These are phyloP conservation scores for Micromesistius poutassou DNA, from an alignment of 2,797 vertebrate genomes.

Conservation along the genomic window DNA sequence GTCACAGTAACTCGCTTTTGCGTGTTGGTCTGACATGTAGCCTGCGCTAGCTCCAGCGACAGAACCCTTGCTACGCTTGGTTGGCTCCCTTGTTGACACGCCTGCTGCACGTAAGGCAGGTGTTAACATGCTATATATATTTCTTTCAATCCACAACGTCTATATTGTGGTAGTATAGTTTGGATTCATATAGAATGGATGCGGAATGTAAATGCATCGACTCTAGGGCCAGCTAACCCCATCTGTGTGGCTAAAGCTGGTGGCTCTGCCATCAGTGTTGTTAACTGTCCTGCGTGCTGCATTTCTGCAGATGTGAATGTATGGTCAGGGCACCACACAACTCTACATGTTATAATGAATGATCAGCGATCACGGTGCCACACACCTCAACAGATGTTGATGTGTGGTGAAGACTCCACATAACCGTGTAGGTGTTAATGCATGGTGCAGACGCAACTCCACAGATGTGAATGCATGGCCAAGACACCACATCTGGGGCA, in stretches of 20 bases:
- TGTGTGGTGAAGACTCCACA: not conserved
- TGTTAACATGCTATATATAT: not conserved
- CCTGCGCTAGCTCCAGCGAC: not conserved
- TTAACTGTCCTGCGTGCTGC: not conserved
- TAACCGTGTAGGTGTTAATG: not conserved
- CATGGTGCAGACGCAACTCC: not conserved
- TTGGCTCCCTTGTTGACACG: conserved; percentile 45
- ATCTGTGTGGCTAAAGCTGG: not conserved
- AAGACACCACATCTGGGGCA: not conserved
- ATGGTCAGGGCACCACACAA: not conserved
- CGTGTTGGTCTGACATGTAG: not conserved
- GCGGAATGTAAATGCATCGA: conserved; percentile 3
- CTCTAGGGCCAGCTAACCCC: not conserved
- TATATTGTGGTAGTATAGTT: conserved; percentile 1
- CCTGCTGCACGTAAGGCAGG: conserved; percentile 12
- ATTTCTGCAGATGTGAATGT: not conserved
- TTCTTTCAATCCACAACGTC: not conserved
- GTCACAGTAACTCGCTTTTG: not conserved
- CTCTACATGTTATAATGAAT: not conserved
- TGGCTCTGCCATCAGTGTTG: not conserved
- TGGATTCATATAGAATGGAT: not conserved
- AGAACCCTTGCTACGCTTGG: conserved; percentile 12
- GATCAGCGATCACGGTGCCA: not conserved
- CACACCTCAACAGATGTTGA: not conserved
- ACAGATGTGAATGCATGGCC: not conserved